Evolutionary conservation across 1,140 invertebrate species (phyloP), one percentile per base, ranked within the genome.

Genomic region (Reticulitermes speratus): DNA sequence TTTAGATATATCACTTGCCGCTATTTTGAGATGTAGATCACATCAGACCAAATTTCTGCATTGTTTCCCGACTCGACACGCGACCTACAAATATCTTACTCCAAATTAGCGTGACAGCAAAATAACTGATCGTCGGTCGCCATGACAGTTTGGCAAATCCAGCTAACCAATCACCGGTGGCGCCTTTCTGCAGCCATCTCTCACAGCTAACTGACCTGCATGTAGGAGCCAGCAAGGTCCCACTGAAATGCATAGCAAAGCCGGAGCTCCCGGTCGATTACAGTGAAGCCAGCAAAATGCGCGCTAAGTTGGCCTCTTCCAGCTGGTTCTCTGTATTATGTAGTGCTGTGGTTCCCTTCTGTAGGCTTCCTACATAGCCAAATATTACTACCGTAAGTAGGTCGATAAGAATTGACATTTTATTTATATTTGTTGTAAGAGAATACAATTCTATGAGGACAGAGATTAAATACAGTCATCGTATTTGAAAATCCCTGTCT

Each of bases 151-250:
- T 75, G 65, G 65, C 65, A 75, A 75, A 75, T 75, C n/a, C 25
- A 75, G 65, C 65, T 75, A 75, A 75, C 65, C 65, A 75, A 75
- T 75, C 65, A 75, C 65, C 65, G 65, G 65, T 75, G 65, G 65
- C 65, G 25, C 65, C 65, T 75, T 75, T 75, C 65, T 75, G 65
- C 65, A 75, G 25, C 65, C 65, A 75, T 75, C 65, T 75, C 65
- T 75, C 65, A 75, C 65, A 30, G 65, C 65, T 19, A 75, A 75
- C 65, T 75, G 65, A 75, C 65, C n/a, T n/a, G n/a, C 65, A 8
- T 75, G 65, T 30, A 25, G n/a, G 65, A 75, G 65, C 65, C 25
- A 75, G 65, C 65, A 75, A 75, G 3, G 65, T 30, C 65, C n/a
- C 65, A 75, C 65, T 75, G 65, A 75, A 75, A 19, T 6, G 25